phyloP scores from a whole-genome alignment of 2,888 invertebrate species.

The Mantis religiosa region DNA sequence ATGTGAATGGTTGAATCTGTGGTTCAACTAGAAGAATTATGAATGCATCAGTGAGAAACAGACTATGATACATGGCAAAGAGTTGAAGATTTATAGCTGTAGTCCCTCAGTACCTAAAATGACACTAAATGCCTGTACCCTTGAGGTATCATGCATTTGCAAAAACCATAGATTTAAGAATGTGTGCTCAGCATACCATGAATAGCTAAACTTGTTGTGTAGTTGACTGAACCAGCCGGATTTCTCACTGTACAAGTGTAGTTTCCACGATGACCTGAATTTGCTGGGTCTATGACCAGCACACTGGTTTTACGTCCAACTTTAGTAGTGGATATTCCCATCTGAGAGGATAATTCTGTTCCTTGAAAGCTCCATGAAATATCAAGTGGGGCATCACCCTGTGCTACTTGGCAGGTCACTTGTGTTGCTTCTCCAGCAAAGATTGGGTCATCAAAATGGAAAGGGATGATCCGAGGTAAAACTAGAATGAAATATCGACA shows the following conservation, averaged over 20 bases:
- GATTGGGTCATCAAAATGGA: conserved; percentile 70
- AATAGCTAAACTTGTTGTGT: conserved; percentile 35
- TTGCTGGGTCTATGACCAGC: conserved; percentile 45
- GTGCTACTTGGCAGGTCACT: conserved; percentile 60
- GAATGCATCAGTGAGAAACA: background rate
- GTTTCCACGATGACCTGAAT: conserved; percentile 39
- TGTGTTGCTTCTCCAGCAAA: conserved; percentile 76
- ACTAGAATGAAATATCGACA: conserved; percentile 54
- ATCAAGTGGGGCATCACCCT: conserved; percentile 55
- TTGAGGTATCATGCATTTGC: conserved; percentile 6
- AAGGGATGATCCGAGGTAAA: conserved; percentile 74
- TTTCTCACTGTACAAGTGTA: conserved; percentile 44
- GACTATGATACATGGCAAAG: background rate
- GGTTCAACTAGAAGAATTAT: conserved; percentile 44
- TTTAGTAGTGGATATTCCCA: conserved; percentile 43
- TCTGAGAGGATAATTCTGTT: conserved; percentile 41
- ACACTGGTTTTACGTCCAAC: conserved; percentile 49
- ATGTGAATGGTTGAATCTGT: conserved; percentile 52
- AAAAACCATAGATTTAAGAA: background rate
- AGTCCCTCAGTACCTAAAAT: background rate
- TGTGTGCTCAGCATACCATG: conserved; percentile 19
- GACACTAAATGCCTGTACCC: background rate
- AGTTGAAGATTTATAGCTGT: background rate
- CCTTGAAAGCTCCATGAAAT: conserved; percentile 54
- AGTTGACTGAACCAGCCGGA: conserved; percentile 39